Evolutionary conservation across 2,888 invertebrate genomes (phyloP), one percentile per base, ranked within the genome.

Genomic region (Pterobdella sp.): DNA sequence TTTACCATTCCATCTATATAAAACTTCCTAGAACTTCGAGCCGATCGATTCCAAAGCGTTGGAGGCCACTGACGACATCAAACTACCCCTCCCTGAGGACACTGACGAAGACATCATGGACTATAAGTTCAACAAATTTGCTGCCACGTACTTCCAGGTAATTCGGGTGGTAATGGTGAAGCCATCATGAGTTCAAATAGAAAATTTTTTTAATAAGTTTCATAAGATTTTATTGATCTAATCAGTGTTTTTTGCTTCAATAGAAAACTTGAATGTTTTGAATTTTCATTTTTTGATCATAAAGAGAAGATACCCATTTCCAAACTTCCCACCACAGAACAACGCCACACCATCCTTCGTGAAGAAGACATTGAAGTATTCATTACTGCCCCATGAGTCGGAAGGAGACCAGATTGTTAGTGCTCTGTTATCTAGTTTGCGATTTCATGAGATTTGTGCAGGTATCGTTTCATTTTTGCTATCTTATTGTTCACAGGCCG

Each of bases 111-210:
- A 97, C 82, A 86, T 98, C 37, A 91, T 92, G 0, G 95, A 96
- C 82, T 98, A 92, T 84, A 95, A 95, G 83, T 98, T 98, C 85
- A 93, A 94, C 83, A 99, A 99, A 85, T 98, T 96, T 84, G 96
- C 98, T 0, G 94, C 96, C 0, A 97, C 97, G 0, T 97, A 97
- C 84, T 99, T 99, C 87, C 95, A 96, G n/a, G n/a, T n/a, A n/a
- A n/a, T n/a, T n/a, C n/a, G n/a, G n/a, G n/a, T n/a, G n/a, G n/a
- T n/a, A n/a, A n/a, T n/a, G n/a, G n/a, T n/a, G n/a, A n/a, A n/a
- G n/a, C n/a, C n/a, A n/a, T n/a, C n/a, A n/a, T n/a, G n/a, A n/a
- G n/a, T n/a, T n/a, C n/a, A n/a, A n/a, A n/a, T n/a, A n/a, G n/a
- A n/a, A n/a, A n/a, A n/a, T n/a, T n/a, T n/a, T n/a, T n/a, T n/a